Evolutionary conservation across 2,888 invertebrate species (phyloP), one percentile per base, ranked within the genome.

Genomic region (Torymus auratus): DNA sequence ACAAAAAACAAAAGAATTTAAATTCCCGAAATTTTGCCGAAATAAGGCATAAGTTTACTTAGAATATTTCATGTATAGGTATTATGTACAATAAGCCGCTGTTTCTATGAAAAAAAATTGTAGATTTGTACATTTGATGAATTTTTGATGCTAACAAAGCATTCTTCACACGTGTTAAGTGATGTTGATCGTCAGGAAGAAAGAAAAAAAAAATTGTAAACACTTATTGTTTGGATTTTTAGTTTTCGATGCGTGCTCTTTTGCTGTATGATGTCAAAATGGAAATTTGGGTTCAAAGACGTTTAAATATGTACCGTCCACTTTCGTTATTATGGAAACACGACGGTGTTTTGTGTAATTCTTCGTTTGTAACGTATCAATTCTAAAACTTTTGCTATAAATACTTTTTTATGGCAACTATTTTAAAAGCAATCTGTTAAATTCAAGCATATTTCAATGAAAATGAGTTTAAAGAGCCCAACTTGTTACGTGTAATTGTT

Each of bases 21-120:
- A 56, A 76, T 86, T 85, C 84, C 85, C 86, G 86, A 86, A 84
- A 83, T 82, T 85, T 84, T 87, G 88, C 89, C 88, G 86, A 86
- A 86, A 84, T 87, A 88, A 86, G 86, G 85, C 85, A 77, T 89
- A 88, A 86, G 87, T 86, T 87, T 86, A 86, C 86, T 86, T 84
- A 85, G 83, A 86, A 84, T 85, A 84, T 86, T 85, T 87, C 86
- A 84, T 84, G 83, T 86, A 85, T 84, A 84, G 85, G 83, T 86
- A 86, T 82, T 77, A 81, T 82, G 82, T 83, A 84, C 62, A 70
- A 83, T 81, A 84, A 84, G 81, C 79, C 68, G 69, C 68, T 74
- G 79, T 82, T 83, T 79, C 78, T 80, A 80, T 67, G 65, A 75
- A 62, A 67, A 28, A 73, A 82, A 80, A 80, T 80, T 82, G 82